phyloP scores from a whole-genome alignment of 1,140 invertebrate species.

The Drosophila ohnishii region DNA sequence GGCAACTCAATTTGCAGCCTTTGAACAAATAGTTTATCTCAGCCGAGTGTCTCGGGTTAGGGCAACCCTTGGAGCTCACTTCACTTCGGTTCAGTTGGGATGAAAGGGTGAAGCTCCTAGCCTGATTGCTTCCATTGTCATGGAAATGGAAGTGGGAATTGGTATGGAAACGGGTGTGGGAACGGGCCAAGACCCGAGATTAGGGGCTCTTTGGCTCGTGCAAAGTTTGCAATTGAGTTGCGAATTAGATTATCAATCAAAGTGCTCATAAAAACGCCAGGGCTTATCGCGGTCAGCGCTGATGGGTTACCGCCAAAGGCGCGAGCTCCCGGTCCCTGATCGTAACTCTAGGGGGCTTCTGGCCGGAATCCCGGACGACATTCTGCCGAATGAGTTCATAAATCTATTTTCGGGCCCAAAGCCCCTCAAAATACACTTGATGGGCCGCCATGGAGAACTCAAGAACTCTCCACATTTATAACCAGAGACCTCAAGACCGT shows the following conservation, averaged over 20 bases:
- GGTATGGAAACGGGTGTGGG: slow-evolving; percentile 12
- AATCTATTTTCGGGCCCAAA: slow-evolving; percentile 48
- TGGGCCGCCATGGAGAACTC: slow-evolving; percentile 15
- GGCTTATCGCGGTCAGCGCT: slow-evolving; percentile 29
- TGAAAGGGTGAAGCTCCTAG: slow-evolving; percentile 16
- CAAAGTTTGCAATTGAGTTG: slow-evolving; percentile 50
- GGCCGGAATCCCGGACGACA: slow-evolving; percentile 22
- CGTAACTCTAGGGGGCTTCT: slow-evolving; percentile 16
- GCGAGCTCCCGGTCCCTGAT: slow-evolving; percentile 5
- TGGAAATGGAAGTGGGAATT: slow-evolving; percentile 36
- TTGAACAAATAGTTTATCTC: slow-evolving; percentile 40
- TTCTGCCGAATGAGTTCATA: slow-evolving; percentile 42
- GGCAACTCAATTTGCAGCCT: slow-evolving; percentile 41
- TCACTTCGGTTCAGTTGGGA: background rate
- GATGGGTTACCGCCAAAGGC: slow-evolving; percentile 36
- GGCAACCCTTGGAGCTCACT: background rate
- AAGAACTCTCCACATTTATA: slow-evolving; percentile 12
- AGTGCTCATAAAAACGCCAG: slow-evolving; percentile 48
- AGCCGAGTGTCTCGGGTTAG: background rate
- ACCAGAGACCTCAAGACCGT: slow-evolving; percentile 6
- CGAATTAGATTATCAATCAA: slow-evolving; percentile 52
- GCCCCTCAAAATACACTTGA: slow-evolving; percentile 41
- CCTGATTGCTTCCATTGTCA: slow-evolving; percentile 44
- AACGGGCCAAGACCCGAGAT: slow-evolving; percentile 29
- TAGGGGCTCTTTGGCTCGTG: slow-evolving; percentile 21